These are phyloP conservation scores for Genyomyrus donnyi DNA, from an alignment of 2,113 vertebrate genomes.

Conservation along the genomic window DNA sequence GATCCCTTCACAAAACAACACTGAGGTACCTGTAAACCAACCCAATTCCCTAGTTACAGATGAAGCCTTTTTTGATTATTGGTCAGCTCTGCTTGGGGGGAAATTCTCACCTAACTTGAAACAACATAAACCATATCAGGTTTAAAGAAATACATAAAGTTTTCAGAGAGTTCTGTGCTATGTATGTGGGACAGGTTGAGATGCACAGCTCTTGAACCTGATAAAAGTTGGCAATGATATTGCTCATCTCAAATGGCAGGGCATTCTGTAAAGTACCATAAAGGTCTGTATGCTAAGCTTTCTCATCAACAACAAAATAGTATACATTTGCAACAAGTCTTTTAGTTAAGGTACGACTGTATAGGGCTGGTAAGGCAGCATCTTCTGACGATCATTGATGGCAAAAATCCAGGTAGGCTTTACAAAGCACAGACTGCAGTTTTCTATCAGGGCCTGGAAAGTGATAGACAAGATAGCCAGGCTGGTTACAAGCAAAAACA, in stretches of 20 bases:
- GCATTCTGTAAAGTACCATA: neutral
- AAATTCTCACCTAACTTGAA: neutral
- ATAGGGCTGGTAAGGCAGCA: constrained; percentile 78
- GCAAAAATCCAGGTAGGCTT: constrained; percentile 79
- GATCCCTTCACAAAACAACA: neutral
- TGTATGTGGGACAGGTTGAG: neutral
- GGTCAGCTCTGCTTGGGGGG: neutral
- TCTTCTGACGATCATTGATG: constrained; percentile 72
- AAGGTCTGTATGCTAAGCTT: neutral
- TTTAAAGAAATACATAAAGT: neutral
- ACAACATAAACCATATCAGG: neutral
- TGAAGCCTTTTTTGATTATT: neutral
- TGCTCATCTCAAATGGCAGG: neutral
- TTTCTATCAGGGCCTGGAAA: constrained; percentile 75
- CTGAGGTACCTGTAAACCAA: neutral
- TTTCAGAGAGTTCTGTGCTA: neutral
- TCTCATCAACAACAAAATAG: neutral
- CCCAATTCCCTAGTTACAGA: neutral
- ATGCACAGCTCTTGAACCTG: neutral
- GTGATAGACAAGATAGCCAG: constrained; percentile 1
- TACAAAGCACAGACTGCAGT: constrained; percentile 74
- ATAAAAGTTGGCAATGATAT: neutral
- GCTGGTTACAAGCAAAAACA: neutral
- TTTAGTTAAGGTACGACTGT: constrained; percentile 64
- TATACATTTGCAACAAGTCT: neutral